These are phyloP conservation scores for Parnassius smintheus DNA, from an alignment of 2,888 invertebrate species.

Conservation along the genomic window DNA sequence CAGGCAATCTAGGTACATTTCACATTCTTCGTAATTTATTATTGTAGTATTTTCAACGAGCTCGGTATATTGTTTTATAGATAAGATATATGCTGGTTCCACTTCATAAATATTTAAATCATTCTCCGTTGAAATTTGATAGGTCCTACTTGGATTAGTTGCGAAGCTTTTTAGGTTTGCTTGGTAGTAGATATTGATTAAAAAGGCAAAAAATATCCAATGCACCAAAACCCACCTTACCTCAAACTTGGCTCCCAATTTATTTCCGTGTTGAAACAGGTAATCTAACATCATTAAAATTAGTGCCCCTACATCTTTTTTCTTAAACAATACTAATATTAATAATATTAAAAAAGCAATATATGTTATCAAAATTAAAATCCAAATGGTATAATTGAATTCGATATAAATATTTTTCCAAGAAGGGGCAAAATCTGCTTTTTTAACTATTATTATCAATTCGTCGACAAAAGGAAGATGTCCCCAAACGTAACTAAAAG, in stretches of 20 bases:
- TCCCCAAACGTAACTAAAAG: slow-evolving; percentile 43
- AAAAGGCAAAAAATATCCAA: slow-evolving; percentile 52
- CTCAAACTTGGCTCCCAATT: slow-evolving; percentile 31
- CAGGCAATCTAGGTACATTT: slow-evolving; percentile 32
- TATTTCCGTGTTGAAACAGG: slow-evolving; percentile 41
- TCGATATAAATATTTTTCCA: slow-evolving; percentile 48
- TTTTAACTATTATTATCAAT: slow-evolving; percentile 44
- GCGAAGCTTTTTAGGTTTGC: slow-evolving; percentile 47
- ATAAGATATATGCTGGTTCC: slow-evolving; percentile 34
- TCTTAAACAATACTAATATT: neutral
- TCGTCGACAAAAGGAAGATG: slow-evolving; percentile 47
- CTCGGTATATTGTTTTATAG: neutral
- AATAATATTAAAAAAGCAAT: slow-evolving; percentile 17
- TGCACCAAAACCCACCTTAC: slow-evolving; percentile 39
- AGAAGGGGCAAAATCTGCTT: slow-evolving; percentile 35
- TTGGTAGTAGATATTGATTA: slow-evolving; percentile 47
- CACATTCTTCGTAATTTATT: slow-evolving; percentile 1
- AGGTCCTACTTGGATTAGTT: slow-evolving; percentile 41
- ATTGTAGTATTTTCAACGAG: neutral
- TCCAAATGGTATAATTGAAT: slow-evolving; percentile 46
- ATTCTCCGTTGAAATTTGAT: slow-evolving; percentile 45
- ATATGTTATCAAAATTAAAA: slow-evolving; percentile 37
- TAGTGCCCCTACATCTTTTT: slow-evolving; percentile 38
- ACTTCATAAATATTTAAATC: slow-evolving; percentile 39
- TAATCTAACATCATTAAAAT: slow-evolving; percentile 43